Evolutionary conservation across 2,113 vertebrate species (phyloP), one percentile per base, ranked within the genome.

Genomic region (Azemiops feae): DNA sequence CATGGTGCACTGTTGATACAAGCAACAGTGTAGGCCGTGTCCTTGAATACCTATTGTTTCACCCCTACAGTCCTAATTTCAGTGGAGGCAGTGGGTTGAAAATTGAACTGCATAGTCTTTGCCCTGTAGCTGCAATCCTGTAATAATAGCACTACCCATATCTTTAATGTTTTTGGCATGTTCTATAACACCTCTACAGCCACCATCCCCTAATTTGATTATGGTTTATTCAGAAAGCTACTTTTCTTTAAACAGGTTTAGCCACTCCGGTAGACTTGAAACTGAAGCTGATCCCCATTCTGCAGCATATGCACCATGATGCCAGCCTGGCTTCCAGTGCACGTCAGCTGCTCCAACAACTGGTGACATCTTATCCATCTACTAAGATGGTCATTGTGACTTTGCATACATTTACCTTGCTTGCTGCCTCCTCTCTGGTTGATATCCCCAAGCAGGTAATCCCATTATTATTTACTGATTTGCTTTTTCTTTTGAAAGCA

Each of bases 251-350:
- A 22, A 4, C 89, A 99, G 99, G 99, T 69, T 96, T 99, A 93
- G 99, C 99, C 86, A 99, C 99, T 0, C 99, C 99, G 0, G 99
- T 99, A 91, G 99, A 99, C 85, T 95, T 99, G 97, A 99, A 99
- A 97, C 97, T 99, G 96, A 99, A 99, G 96, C 39, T 99, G 95
- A 99, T 99, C 91, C 99, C 99, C 5, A 99, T 99, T 96, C 97
- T 99, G 3, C 99, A 99, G 98, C 99, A 99, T 97, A 99, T 99
- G 99, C 99, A 99, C 94, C 99, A 99, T 0, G 98, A 99, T 0
- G 99, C 99, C 0, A 98, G 98, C 92, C 91, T 99, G 96, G 99
- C 99, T 1, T 99, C 99, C 94, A 98, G 98, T 92, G 99, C 99
- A 57, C 97, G 99, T 2, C 98, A 99, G 95, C 98, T 99, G 18